Base-by-base conservation (phyloP, 2,888 invertebrate species). In the Tridacna gigas region DNA sequence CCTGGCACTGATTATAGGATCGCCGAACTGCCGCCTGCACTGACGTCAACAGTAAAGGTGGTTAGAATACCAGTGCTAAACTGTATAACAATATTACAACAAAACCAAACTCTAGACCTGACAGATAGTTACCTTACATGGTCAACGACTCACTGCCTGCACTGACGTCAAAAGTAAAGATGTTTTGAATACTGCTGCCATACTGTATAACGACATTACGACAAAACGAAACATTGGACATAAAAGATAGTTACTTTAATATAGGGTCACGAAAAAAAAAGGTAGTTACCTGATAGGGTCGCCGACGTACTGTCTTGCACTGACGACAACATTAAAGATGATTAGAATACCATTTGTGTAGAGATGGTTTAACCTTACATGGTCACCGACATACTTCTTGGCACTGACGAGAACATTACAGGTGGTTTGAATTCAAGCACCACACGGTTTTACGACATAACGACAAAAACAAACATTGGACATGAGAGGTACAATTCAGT, bases 131-230 rank as follows among this genome's bases (percentile, higher is more conserved):
- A 82, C 83, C 89, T 81, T 67, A 94, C 94, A n/a, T 94, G 94
- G 77, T 94, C 94, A 26, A 94, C 94, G 63, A 95, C 94, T 88
- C 94, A 94, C 88, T 95, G 95, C 22, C 94, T 91, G 94, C 94
- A 79, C 93, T 94, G 76, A 95, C 93, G 71, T 95, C 92, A 48
- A 94, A 93, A 2, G 94, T 94, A 89, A 94, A 94, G 67, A 94
- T 92, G 79, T 95, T 92, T 77, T 95, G 92, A 67, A 95, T 90
- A 26, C 94, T 92, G 47, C 92, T 93, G 7, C 94, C 94, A 89
- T 94, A 95, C n/a, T n/a, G n/a, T n/a, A n/a, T n/a, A n/a, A 37
- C 37, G 7, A 37, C 7, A 37, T 37, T 37, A 37, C 37, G 37
- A 37, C 37, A 37, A 37, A 37, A 37, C 37, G 3, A 37, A 2